These are phyloP conservation scores for Nomia melanderi DNA, from an alignment of 1,140 invertebrate species.

Conservation along the genomic window DNA sequence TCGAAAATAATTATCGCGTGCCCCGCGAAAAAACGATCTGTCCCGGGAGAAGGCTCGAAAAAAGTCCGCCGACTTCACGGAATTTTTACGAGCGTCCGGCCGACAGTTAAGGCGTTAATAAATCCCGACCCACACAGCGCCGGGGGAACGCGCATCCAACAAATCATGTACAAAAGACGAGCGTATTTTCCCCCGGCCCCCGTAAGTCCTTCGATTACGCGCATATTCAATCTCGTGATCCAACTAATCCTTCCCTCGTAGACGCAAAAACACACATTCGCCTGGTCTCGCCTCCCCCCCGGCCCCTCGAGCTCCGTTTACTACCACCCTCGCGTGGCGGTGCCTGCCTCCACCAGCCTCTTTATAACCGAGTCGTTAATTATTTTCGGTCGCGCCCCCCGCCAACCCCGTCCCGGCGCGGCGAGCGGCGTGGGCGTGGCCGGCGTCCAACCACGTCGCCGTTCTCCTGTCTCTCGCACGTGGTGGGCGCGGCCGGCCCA, in stretches of 20 bases:
- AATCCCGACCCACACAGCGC: neutral
- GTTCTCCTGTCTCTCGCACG: neutral
- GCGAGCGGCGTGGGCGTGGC: neutral
- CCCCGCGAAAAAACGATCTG: too few relatives aligned
- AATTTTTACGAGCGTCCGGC: too few relatives aligned
- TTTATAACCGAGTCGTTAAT: slow-evolving; percentile 13
- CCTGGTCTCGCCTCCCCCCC: neutral
- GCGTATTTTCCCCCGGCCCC: neutral
- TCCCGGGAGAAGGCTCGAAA: too few relatives aligned
- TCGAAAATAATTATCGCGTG: too few relatives aligned
- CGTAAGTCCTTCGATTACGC: neutral
- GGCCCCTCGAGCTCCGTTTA: too few relatives aligned
- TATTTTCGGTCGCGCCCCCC: neutral
- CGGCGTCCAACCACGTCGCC: neutral
- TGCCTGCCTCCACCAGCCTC: neutral
- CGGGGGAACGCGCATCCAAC: neutral
- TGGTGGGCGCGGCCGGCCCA: neutral
- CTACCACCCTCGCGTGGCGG: too few relatives aligned
- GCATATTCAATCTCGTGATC: neutral
- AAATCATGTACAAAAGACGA: slow-evolving; percentile 2
- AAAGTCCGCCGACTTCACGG: too few relatives aligned
- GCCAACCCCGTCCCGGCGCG: neutral
- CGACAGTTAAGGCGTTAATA: neutral
- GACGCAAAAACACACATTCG: slow-evolving; percentile 39
- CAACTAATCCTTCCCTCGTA: slow-evolving; percentile 9